Evolutionary conservation across 2,888 invertebrate genomes (phyloP).

Genomic region (Lydus trimaculatus): DNA sequence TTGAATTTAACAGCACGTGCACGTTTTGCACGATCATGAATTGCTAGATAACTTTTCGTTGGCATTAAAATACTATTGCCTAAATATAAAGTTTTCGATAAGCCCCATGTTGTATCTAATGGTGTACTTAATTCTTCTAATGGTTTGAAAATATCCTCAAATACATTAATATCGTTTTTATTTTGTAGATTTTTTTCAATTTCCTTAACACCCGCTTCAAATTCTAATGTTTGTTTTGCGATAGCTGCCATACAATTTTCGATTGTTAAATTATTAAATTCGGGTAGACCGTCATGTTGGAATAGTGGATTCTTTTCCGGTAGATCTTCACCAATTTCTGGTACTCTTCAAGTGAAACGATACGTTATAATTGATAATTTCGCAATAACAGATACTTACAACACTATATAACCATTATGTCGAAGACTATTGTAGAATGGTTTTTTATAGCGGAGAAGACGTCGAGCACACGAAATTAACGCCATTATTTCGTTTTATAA

Average conservation of each 20-base stretch:
- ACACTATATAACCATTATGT: conserved; percentile 72
- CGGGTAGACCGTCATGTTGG: conserved; percentile 77
- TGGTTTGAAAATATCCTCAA: conserved; percentile 74
- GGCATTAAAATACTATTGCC: conserved; percentile 83
- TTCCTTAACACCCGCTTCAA: conserved; percentile 76
- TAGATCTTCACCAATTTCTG: conserved; percentile 84
- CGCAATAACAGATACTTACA: conserved; percentile 65
- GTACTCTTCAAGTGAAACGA: conserved; percentile 66
- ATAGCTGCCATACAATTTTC: conserved; percentile 87
- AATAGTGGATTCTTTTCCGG: conserved; percentile 78
- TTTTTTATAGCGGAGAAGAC: conserved; percentile 37
- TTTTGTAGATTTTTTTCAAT: conserved; percentile 68
- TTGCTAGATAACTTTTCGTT: conserved; percentile 76
- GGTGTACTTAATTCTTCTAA: conserved; percentile 77
- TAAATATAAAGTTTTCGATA: conserved; percentile 83
- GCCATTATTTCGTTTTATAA: conserved; percentile 51
- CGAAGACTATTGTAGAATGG: conserved; percentile 47
- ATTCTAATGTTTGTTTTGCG: conserved; percentile 81
- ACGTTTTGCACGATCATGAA: conserved; percentile 79
- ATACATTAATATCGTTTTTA: conserved; percentile 65
- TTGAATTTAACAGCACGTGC: conserved; percentile 79
- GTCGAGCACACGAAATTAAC: conserved; percentile 54
- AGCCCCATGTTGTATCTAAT: conserved; percentile 85
- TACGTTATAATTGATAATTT: conserved; percentile 11
- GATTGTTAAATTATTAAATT: conserved; percentile 80